phyloP scores from a whole-genome alignment of 2,888 invertebrate species.

The Limnephilus rhombicus region DNA sequence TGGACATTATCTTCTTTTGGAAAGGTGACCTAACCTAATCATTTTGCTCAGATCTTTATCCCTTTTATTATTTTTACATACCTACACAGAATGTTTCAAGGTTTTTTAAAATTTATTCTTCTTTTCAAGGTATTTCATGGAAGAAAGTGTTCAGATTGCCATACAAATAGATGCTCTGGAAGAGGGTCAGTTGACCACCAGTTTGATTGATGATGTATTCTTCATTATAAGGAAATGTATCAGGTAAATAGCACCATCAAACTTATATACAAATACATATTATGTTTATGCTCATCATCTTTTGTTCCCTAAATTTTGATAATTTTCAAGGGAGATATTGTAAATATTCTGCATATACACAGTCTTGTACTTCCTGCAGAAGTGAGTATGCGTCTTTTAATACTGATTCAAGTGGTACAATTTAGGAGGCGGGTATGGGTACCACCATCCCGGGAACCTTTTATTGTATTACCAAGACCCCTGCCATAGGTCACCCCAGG shows the following conservation, averaged over 20 bases:
- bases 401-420: not conserved
- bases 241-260: conserved; percentile 74
- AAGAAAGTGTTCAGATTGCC: conserved; percentile 96
- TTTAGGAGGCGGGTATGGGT: not conserved
- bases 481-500: too few species aligned
- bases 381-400: too few species aligned
- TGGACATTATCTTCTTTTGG: conserved; percentile 92
- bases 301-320: not conserved
- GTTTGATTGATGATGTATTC: conserved; percentile 98
- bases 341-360: too few species aligned
- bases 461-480: too few species aligned
- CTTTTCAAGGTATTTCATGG: conserved; percentile 87
- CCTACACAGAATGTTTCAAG: not conserved
- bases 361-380: too few species aligned
- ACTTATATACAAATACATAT: conserved; percentile 44
- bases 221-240: conserved; percentile 98
- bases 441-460: too few species aligned
- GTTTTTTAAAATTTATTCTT: not conserved
- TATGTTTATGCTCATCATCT: conserved; percentile 26
- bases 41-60: not conserved
- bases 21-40: conserved; percentile 78
- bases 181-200: conserved; percentile 87
- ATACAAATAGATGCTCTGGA: conserved; percentile 87
- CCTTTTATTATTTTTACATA: not conserved
- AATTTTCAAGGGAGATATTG: too few species aligned